Base-by-base conservation (phyloP, 2,797 vertebrate genomes). In the Neosalanx taihuensis region DNA sequence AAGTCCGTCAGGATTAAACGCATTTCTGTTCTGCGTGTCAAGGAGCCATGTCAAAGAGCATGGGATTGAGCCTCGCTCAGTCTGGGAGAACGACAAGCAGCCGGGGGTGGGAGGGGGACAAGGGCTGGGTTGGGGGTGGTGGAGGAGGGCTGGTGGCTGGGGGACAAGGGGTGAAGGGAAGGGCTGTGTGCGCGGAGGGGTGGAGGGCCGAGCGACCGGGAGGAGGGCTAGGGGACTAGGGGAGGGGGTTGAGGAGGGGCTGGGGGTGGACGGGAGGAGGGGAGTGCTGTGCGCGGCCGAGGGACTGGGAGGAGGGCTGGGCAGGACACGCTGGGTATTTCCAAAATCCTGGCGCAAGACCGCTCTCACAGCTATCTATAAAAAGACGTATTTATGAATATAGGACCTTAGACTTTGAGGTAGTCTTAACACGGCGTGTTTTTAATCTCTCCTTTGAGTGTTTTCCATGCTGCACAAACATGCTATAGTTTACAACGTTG, bases 21-120 rank as follows among this genome's bases (percentile, higher is more conserved):
- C 77, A 18, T 18, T 82, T 73, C 69, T 70, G 76, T 51, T 82
- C 74, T 65, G 78, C 64, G 76, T 23, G 76, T 69, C 76, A 66
- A 7, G 29, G 75, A 84, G 81, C 63, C 74, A 85, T 89, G 89
- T 89, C 88, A 91, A 89, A 89, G 91, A 89, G 90, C 90, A 90
- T 91, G 89, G 83, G 87, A 91, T 79, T 80, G 71, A 77, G 85
- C 74, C 74, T 89, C 85, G 89, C 88, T 88, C 81, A 72, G 71
- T 70, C 83, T 72, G 78, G 66, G 41, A 84, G 81, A 80, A 73
- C 77, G 74, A 85, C 85, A 70, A 69, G 70, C 70, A 66, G 81
- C 75, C 76, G 84, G 78, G 77, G 81, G 85, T 26, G 23, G 23
- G 23, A 26, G 23, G 23, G 23, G 23, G 23, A 26, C 23, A 26